Evolutionary conservation across 2,113 vertebrate genomes (phyloP).

Genomic region (Nycticebus coucang): DNA sequence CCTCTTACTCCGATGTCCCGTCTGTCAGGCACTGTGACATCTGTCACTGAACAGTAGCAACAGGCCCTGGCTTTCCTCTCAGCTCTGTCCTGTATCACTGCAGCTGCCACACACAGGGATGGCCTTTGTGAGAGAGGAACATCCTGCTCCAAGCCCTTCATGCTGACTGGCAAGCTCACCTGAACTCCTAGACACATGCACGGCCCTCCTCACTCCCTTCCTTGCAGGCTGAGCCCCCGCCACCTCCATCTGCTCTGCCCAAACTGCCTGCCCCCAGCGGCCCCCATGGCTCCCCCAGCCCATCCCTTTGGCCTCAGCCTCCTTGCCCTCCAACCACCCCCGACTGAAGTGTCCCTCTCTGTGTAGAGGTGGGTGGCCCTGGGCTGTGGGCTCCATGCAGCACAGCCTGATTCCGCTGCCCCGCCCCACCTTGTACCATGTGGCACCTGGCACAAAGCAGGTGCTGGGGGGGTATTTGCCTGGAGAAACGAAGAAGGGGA

Average conservation of each 20-base stretch:
- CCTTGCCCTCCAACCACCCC: background rate
- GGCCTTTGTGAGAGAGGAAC: background rate
- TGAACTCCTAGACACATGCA: background rate
- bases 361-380: background rate
- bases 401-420: background rate
- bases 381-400: background rate
- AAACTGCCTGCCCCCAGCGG: background rate
- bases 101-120: background rate
- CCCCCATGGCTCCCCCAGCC: fast-evolving
- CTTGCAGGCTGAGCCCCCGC: fast-evolving
- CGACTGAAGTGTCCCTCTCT: background rate
- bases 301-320: background rate
- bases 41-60: background rate
- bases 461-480: background rate
- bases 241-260: fast-evolving
- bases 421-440: no score
- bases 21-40: fast-evolving
- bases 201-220: fast-evolving
- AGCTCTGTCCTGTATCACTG: background rate
- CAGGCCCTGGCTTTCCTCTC: background rate
- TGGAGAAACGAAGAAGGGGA: background rate
- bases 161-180: background rate
- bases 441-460: background rate
- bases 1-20: fast-evolving
- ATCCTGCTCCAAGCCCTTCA: background rate